Evolutionary conservation across 2,888 invertebrate genomes (phyloP), one percentile per base, ranked within the genome.

Genomic region (Morpho achilles): DNA sequence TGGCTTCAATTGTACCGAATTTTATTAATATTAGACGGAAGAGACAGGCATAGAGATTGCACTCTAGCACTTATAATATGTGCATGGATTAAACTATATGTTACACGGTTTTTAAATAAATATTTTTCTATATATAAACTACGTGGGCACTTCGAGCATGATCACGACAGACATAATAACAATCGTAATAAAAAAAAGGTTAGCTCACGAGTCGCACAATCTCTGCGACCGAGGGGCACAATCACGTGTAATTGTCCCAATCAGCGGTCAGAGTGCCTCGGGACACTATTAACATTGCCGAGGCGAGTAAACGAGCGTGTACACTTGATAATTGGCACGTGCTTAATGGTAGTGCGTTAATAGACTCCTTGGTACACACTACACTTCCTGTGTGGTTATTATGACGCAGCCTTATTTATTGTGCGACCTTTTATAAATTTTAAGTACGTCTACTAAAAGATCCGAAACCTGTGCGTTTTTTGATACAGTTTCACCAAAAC

Each of bases 231-330:
- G 69, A 73, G 71, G 77, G 82, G 83, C 78, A 79, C 76, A 84
- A 88, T 89, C 82, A 79, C 68, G 62, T 68, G 79, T 82, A 82
- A 87, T 87, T 82, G 82, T 81, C 80, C 76, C 80, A 78, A 77
- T 79, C 79, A 73, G 69, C 73, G 74, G 70, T 68, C 72, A 66
- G 60, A 71, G 50, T 62, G 84, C 87, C 87, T 63, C 71, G 72
- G 80, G 87, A 80, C 76, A 78, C 70, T 78, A 84, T 87, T 84
- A 84, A 79, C 80, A 79, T 80, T 77, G 79, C 73, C 42, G 54
- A 41, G 62, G 66, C 63, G 64, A 69, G 70, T 76, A 73, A 79
- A 70, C 62, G 62, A 50, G 58, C 67, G 61, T 61, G 61, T 67
- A 77, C 71, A 76, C 63, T 63, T 47, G 39, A 51, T 58, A 58